Evolutionary conservation across 2,113 vertebrate species (phyloP), one percentile per base, ranked within the genome.

Genomic region (Sinocyclocheilus grahami): DNA sequence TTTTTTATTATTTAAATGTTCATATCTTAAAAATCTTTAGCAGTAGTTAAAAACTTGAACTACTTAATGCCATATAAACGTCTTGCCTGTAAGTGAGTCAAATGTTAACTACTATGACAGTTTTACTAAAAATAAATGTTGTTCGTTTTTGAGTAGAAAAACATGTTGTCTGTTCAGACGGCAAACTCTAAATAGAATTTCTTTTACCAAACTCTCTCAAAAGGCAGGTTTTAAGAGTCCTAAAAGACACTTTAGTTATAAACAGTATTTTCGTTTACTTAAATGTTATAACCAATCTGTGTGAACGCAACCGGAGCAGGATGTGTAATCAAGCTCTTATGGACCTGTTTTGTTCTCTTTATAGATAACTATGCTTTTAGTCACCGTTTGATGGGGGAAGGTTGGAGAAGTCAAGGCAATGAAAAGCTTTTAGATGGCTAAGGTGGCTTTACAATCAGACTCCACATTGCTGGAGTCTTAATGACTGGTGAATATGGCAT

Each of bases 401-500:
- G 53, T 48, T 46, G n/a, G 37, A 48, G 20, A 62, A 65, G 42
- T 37, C 18, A 13, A 55, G 22, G 46, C 62, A 58, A 1, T 74
- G 16, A 75, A 10, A 30, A 55, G 5, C 22, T 6, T 82, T 82
- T 65, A 46, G 48, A 24, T 46, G 65, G n/a, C 33, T 11, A 2
- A 7, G 65, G 8, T 81, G 39, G 60, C 37, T 81, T 80, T 51
- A 60, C 12, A 12, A 37, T 74, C 20, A 46, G 13, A 27, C 9
- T 78, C 30, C 58, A 60, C 58, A 48, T 37, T 78, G 11, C 51
- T 55, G 24, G 24, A 75, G 69, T 72, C 76, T 81, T 63, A 80
- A 75, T 30, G 67, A 81, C 37, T 76, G 24, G 75, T 55, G 51
- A 88, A 51, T 69, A 77, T 60, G 58, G 77, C 24, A 69, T 22